These are phyloP conservation scores for Diabrotica virgifera DNA, from an alignment of 1,140 invertebrate genomes.

Conservation along the genomic window DNA sequence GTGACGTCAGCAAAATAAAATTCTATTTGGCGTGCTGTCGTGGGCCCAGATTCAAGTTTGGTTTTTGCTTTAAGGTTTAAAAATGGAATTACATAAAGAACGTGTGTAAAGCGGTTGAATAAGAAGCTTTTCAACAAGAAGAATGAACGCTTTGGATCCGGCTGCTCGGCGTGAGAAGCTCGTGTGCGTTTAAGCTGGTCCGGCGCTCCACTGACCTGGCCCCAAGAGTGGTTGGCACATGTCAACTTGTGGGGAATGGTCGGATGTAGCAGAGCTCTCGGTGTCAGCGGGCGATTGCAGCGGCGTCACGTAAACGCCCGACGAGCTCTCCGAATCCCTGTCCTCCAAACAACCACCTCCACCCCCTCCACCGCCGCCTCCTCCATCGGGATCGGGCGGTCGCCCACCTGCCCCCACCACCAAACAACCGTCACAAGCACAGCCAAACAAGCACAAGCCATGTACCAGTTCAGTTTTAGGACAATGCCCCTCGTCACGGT, in stretches of 20 bases:
- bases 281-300: constrained; percentile 33
- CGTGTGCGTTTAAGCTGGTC: constrained; percentile 34
- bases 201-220: constrained; percentile 44
- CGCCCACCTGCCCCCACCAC: constrained; percentile 38
- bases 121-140: too few species aligned
- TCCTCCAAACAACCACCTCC: constrained; percentile 17
- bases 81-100: too few species aligned
- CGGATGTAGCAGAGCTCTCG: constrained; percentile 26
- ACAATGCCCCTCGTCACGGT: constrained; percentile 14
- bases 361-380: constrained; percentile 6
- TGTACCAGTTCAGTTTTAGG: constrained; percentile 23
- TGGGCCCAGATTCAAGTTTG: too few species aligned
- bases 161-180: constrained; percentile 26
- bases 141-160: constrained; percentile 12
- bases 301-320: constrained; percentile 32
- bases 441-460: constrained; percentile 38
- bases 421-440: constrained; percentile 41
- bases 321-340: constrained; percentile 26
- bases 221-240: constrained; percentile 37
- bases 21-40: too few species aligned
- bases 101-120: too few species aligned
- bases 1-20: too few species aligned
- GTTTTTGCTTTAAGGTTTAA: too few species aligned
- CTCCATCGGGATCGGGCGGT: constrained; percentile 34
- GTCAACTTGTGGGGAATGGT: constrained; percentile 26